phyloP scores from a whole-genome alignment of 2,888 invertebrate species.

The Agriopis aurantiaria region DNA sequence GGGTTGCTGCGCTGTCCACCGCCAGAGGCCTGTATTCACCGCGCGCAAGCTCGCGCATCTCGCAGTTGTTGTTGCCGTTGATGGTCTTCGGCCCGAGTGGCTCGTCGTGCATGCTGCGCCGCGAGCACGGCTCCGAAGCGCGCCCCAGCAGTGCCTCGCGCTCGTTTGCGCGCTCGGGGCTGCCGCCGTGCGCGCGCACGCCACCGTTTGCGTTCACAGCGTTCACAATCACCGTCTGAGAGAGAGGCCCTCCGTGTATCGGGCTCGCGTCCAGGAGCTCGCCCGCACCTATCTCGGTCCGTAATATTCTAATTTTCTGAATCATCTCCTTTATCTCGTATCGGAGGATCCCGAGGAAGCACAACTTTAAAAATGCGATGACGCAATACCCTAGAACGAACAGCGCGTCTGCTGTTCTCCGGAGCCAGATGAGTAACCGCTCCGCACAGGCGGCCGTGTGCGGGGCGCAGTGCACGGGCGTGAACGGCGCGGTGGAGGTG shows the following conservation, averaged over 20 bases:
- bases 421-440: constrained; percentile 90
- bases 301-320: constrained; percentile 94
- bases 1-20: constrained; percentile 84
- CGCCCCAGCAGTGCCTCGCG: constrained; percentile 86
- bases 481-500: constrained; percentile 70
- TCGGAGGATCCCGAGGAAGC: constrained; percentile 94
- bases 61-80: constrained; percentile 93
- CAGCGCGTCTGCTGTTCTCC: constrained; percentile 92
- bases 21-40: constrained; percentile 83
- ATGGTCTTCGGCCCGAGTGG: constrained; percentile 87
- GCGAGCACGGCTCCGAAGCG: constrained; percentile 78
- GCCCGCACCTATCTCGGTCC: constrained; percentile 87
- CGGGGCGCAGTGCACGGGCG: constrained; percentile 78
- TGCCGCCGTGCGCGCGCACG: constrained; percentile 85
- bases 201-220: constrained; percentile 87
- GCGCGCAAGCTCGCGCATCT: constrained; percentile 90
- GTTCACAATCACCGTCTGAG: constrained; percentile 81
- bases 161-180: constrained; percentile 85
- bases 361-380: constrained; percentile 94
- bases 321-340: constrained; percentile 97
- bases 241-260: constrained; percentile 79
- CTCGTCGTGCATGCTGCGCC: constrained; percentile 78
- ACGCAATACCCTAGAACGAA: constrained; percentile 95
- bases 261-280: constrained; percentile 80
- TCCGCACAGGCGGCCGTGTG: constrained; percentile 90